phyloP scores from a whole-genome alignment of 2,888 invertebrate species.

The Endomychus coccineus region DNA sequence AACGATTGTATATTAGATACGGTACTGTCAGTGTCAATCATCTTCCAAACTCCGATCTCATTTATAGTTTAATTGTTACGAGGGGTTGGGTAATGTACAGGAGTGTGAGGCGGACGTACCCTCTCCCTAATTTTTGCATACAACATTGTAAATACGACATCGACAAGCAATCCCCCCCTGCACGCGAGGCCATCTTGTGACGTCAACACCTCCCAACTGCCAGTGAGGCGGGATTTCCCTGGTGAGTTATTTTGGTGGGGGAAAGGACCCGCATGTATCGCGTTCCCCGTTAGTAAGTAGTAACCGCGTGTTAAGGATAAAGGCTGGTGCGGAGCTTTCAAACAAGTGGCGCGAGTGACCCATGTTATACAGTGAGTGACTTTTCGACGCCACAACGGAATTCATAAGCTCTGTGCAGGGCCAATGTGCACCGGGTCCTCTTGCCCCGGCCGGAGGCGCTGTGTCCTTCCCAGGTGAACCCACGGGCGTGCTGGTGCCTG shows the following conservation, averaged over 20 bases:
- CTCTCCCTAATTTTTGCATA: constrained; percentile 13
- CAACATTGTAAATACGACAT: constrained; percentile 6
- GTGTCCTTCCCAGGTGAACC: constrained; percentile 37
- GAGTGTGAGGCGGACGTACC: constrained; percentile 2
- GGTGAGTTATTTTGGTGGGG: constrained; percentile 19
- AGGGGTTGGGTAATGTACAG: constrained; percentile 1
- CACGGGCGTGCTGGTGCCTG: constrained; percentile 30
- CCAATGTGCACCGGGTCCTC: constrained; percentile 38
- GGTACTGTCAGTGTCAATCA: background rate
- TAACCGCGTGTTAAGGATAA: constrained; percentile 22
- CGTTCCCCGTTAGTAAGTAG: constrained; percentile 25
- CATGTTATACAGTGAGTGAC: constrained; percentile 4
- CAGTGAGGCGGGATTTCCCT: constrained; percentile 25
- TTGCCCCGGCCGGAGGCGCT: constrained; percentile 28
- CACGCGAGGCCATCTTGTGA: constrained; percentile 39
- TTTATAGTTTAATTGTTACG: no score
- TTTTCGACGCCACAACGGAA: constrained; percentile 34
- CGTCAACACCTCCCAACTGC: constrained; percentile 29
- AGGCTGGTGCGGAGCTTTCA: background rate
- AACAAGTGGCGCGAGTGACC: constrained; percentile 8
- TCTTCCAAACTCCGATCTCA: no score
- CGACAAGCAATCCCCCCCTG: constrained; percentile 23
- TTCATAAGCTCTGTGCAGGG: constrained; percentile 35
- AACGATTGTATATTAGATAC: background rate
- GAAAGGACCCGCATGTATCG: constrained; percentile 15